Base-by-base conservation (phyloP, 2,888 invertebrate species). In the Dicranocentrus wangi region DNA sequence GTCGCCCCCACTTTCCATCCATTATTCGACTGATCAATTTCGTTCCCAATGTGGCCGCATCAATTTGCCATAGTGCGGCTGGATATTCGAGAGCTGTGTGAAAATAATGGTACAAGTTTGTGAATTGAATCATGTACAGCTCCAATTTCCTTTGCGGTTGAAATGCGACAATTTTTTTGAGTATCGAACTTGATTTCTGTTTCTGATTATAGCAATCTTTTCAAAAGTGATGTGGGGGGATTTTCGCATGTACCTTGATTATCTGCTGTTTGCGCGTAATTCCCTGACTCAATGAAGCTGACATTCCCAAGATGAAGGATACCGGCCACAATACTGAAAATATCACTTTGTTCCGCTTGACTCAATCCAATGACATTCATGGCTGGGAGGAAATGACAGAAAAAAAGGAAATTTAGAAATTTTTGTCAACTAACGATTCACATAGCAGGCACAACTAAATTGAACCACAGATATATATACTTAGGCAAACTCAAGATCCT, bases 1-100 rank as follows among this genome's bases (percentile, higher is more conserved):
- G 90, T 28, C 90, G 90, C 65, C 93, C 93, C 92, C 93, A 93
- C 88, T 92, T 92, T 81, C 91, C 91, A 87, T 93, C 93, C 89
- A 93, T 92, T 81, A 90, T 89, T 23, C 92, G 90, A 70, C 92
- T 92, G 15, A 90, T 91, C 84, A 93, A 87, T 87, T 93, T 93
- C 81, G 89, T 89, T 71, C 90, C 89, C 83, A 93, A 88, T 65
- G 90, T 88, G 8, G 91, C 90, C 17, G 89, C 87, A 43, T 91
- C 90, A 42, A 93, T 90, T 65, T 91, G 91, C 76, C 93, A 89
- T 68, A 93, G 89, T 86, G 89, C 91, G 0, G 92, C 90, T 27
- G 93, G 93, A 87, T 91, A 93, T 70, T 90, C 90, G 65, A 93
- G 89, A 88, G 89, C 93, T 93, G 23, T 21, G 3, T 23, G 51